These are phyloP conservation scores for Pogoniulus pusillus DNA, from an alignment of 2,797 vertebrate species.

Conservation along the genomic window DNA sequence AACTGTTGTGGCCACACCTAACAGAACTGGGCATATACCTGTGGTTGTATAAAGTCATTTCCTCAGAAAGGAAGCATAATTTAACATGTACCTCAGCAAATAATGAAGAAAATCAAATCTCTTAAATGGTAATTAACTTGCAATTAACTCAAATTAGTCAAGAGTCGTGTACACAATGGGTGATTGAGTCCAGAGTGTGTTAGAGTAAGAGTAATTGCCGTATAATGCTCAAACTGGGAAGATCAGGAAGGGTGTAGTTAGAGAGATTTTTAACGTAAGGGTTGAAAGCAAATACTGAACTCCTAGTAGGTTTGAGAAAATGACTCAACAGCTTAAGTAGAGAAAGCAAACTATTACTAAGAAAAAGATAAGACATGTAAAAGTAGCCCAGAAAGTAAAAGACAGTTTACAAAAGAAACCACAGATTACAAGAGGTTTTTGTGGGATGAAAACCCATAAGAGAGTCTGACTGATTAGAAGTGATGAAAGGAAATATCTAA, in stretches of 20 bases:
- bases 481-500: background rate
- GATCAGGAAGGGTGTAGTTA: background rate
- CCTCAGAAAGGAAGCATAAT: background rate
- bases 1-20: background rate
- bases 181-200: background rate
- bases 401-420: background rate
- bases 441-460: background rate
- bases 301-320: background rate
- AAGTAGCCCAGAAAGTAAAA: background rate
- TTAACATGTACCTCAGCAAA: slow-evolving; percentile 27
- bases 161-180: background rate
- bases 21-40: background rate
- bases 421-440: background rate
- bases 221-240: background rate
- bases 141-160: slow-evolving; percentile 53
- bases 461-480: background rate
- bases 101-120: slow-evolving; percentile 36
- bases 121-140: slow-evolving; percentile 40
- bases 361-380: background rate
- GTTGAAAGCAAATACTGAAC: background rate
- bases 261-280: background rate
- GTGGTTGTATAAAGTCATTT: background rate
- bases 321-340: background rate
- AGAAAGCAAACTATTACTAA: background rate
- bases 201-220: background rate